Conservation (phyloP, 2,113 vertebrate species). For the Probosciger aterrimus region DNA sequence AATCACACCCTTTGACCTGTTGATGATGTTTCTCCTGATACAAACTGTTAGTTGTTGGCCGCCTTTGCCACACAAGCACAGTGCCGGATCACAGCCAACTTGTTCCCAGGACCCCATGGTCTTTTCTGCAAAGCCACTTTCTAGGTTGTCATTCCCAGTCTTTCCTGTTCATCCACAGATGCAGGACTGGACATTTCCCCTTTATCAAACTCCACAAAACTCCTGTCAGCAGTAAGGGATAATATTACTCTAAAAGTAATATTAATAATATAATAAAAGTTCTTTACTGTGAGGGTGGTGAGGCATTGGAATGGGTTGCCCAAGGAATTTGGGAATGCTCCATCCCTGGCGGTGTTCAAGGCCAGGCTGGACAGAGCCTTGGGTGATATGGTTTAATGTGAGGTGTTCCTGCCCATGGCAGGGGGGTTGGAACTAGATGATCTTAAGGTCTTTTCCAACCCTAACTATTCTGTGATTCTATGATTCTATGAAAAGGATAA, state of each 20-base stretch:
- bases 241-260: neutral
- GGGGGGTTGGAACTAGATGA: no score
- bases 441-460: no score
- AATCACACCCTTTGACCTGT: neutral
- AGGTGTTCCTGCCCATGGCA: no score
- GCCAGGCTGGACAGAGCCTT: no score
- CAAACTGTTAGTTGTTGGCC: neutral
- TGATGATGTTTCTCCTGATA: fast-evolving
- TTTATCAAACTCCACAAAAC: neutral
- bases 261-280: no score
- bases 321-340: no score
- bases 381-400: no score
- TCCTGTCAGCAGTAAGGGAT: neutral
- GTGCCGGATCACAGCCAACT: neutral
- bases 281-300: no score
- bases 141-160: neutral
- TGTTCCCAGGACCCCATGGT: fast-evolving
- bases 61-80: neutral
- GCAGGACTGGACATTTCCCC: neutral
- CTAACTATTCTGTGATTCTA: no score
- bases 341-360: no score
- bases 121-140: neutral
- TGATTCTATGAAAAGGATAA: no score
- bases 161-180: neutral
- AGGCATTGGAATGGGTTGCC: no score